phyloP scores from a whole-genome alignment of 1,140 invertebrate species.

The Cherax quadricarinatus region DNA sequence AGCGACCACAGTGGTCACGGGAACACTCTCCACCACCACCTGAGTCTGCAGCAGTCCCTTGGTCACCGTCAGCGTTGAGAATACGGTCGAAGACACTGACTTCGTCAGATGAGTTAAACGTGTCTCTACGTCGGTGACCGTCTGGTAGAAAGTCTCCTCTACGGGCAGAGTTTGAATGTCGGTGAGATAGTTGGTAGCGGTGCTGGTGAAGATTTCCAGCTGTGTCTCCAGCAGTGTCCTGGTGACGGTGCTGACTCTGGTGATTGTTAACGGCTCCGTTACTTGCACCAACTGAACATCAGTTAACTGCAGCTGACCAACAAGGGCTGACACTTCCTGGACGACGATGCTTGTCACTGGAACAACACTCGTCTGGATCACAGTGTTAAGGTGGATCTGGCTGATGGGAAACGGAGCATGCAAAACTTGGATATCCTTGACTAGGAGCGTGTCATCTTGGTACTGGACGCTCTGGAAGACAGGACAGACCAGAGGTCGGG shows the following conservation, averaged over 20 bases:
- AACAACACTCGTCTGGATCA: neutral
- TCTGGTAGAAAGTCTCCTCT: neutral
- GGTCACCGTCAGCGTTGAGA: conserved; percentile 36
- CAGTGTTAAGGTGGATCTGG: conserved; percentile 36
- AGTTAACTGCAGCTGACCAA: neutral
- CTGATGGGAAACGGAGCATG: neutral
- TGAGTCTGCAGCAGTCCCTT: neutral
- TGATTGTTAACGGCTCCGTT: neutral
- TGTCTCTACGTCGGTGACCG: conserved; percentile 29
- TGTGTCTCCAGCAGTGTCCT: conserved; percentile 2
- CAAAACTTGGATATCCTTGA: neutral
- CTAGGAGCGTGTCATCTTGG: conserved; percentile 19
- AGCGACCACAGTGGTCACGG: neutral
- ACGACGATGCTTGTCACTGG: neutral
- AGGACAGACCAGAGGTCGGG: conserved; percentile 5
- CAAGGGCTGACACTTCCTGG: too few relatives aligned
- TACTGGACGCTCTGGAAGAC: neutral
- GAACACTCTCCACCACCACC: neutral
- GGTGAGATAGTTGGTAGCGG: conserved; percentile 31
- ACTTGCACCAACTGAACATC: conserved; percentile 26
- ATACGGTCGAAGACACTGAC: neutral
- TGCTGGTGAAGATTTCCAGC: conserved; percentile 3
- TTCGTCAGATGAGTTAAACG: neutral
- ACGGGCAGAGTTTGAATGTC: neutral
- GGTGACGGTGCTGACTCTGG: conserved; percentile 15